Conservation (phyloP, 2,888 invertebrate genomes). For the Onchidella celtica region DNA sequence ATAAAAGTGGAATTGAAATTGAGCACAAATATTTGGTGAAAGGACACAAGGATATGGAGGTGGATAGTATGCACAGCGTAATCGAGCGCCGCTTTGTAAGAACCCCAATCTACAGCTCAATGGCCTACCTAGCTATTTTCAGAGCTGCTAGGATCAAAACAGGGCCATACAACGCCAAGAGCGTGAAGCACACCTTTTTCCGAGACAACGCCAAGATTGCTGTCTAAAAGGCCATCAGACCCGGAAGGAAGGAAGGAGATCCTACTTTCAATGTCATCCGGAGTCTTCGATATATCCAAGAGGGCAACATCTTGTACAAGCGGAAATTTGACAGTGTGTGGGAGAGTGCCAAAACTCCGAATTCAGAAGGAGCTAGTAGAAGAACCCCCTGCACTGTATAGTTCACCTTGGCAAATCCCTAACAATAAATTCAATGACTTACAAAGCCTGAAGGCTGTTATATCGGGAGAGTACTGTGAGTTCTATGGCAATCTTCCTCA, state of each 20-base stretch:
- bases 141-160: not conserved
- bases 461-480: not conserved
- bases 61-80: not conserved
- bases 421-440: not conserved
- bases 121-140: not conserved
- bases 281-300: not conserved
- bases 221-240: not conserved
- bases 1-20: not conserved
- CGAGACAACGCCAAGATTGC: not conserved
- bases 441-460: not conserved
- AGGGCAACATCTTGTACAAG: not conserved
- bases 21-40: not conserved
- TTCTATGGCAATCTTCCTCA: not conserved
- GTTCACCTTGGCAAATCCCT: not conserved
- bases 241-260: not conserved
- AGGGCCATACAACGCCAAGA: not conserved
- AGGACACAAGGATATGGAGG: not conserved
- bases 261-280: not conserved
- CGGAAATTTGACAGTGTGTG: not conserved
- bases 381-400: not conserved
- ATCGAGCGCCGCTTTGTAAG: not conserved
- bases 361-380: not conserved
- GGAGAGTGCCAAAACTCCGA: not conserved
- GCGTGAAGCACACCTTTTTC: not conserved
- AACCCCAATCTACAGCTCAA: not conserved